These are phyloP conservation scores for Cydia fagiglandana DNA, from an alignment of 1,140 invertebrate species.

Conservation along the genomic window DNA sequence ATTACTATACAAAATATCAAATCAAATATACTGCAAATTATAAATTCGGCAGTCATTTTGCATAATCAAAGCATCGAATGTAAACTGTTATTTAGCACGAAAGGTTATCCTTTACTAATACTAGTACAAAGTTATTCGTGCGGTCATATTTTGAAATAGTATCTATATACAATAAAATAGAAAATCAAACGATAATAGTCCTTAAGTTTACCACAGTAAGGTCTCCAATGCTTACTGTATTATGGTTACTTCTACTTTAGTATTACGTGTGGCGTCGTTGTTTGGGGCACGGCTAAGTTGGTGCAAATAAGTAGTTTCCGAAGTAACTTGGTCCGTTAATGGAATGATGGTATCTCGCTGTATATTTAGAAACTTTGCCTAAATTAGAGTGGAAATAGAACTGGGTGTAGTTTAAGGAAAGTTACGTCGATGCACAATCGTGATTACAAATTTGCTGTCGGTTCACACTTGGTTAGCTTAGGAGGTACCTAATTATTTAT, in stretches of 20 bases:
- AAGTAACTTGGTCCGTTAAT: conserved; percentile 13
- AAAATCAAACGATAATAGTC: neutral
- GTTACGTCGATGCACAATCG: neutral
- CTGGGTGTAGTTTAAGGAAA: neutral
- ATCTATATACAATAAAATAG: neutral
- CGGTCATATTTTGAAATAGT: neutral
- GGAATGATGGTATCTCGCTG: conserved; percentile 31
- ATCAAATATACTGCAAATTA: conserved; percentile 22
- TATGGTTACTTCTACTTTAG: neutral
- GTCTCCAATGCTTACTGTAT: neutral
- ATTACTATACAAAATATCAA: neutral
- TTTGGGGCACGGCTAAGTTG: conserved; percentile 2
- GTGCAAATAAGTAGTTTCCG: conserved; percentile 24
- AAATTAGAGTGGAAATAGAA: conserved; percentile 28
- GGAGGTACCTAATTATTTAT: no score
- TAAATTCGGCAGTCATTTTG: conserved; percentile 26
- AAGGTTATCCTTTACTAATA: conserved; percentile 23
- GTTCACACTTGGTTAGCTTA: neutral
- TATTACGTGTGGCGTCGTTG: neutral
- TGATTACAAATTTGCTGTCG: neutral
- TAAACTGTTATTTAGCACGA: conserved; percentile 24
- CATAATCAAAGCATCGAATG: conserved; percentile 26
- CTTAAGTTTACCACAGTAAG: neutral
- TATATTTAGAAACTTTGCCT: conserved; percentile 28
- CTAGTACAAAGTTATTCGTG: conserved; percentile 5